phyloP scores from a whole-genome alignment of 2,888 invertebrate genomes.

The Podabrus alpinus region DNA sequence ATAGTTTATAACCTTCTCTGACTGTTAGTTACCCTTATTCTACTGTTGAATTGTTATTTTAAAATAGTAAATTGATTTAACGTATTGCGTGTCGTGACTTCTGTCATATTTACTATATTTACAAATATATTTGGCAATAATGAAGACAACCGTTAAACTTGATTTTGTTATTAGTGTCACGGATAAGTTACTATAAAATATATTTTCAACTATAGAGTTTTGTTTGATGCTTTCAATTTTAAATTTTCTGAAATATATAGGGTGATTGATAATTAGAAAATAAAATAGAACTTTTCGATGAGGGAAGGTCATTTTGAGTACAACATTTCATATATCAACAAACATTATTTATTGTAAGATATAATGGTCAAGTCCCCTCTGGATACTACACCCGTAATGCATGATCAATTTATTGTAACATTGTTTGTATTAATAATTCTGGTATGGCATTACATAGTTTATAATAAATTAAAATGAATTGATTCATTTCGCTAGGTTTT shows the following conservation, averaged over 20 bases:
- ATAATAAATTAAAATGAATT: too few species aligned
- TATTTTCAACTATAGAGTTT: not conserved
- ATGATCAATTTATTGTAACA: too few species aligned
- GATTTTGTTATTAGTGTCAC: not conserved
- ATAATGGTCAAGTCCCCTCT: too few species aligned
- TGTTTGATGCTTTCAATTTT: not conserved
- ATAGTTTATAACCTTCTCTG: conserved; percentile 42
- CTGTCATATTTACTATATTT: not conserved
- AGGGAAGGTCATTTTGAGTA: too few species aligned
- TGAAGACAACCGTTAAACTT: not conserved
- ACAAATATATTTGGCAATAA: not conserved
- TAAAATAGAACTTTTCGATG: too few species aligned
- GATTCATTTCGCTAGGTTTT: too few species aligned
- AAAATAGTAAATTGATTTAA: conserved; percentile 23
- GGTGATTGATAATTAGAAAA: too few species aligned
- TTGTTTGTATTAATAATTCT: too few species aligned
- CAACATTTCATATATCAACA: too few species aligned
- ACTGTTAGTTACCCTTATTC: conserved; percentile 28
- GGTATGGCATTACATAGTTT: too few species aligned
- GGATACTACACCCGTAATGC: too few species aligned
- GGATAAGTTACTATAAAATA: not conserved
- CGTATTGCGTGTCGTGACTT: not conserved
- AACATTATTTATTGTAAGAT: too few species aligned
- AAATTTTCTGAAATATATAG: not conserved
- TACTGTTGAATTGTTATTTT: conserved; percentile 25